Conservation (phyloP, 1,140 invertebrate species). For the Cyphomyrmex costatus region DNA sequence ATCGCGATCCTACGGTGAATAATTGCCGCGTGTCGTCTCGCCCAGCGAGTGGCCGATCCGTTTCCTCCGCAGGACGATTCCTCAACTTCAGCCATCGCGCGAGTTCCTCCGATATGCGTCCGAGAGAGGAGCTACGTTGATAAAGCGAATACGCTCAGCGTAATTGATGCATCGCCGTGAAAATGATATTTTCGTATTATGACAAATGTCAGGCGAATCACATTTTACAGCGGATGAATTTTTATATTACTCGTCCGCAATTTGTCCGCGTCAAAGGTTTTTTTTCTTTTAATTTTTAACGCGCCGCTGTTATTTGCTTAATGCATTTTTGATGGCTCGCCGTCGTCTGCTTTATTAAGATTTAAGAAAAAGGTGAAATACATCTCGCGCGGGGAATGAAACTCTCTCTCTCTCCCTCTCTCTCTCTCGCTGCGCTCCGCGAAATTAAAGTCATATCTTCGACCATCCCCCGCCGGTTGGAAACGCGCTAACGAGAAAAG, state of each 20-base stretch:
- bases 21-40: constrained; percentile 41
- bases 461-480: not conserved
- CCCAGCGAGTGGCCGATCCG: not conserved
- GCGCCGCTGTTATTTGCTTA: constrained; percentile 2
- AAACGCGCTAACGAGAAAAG: constrained; percentile 31
- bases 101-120: not conserved
- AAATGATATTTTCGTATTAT: not conserved
- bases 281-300: constrained; percentile 25
- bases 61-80: constrained; percentile 28
- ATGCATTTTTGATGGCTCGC: constrained; percentile 24
- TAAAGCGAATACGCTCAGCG: constrained; percentile 6
- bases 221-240: constrained; percentile 1
- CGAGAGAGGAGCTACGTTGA: not conserved
- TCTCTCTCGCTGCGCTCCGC: not conserved
- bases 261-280: not conserved
- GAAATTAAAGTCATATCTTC: constrained; percentile 53
- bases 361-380: constrained; percentile 7
- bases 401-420: not conserved
- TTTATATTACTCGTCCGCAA: not conserved
- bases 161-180: constrained; percentile 38
- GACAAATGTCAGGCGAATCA: constrained; percentile 24
- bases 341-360: constrained; percentile 38
- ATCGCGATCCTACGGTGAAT: constrained; percentile 43
- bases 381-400: constrained; percentile 11
- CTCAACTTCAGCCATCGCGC: constrained; percentile 40